These are phyloP conservation scores for Pseudopleuronectes americanus DNA, from an alignment of 2,797 vertebrate genomes.

Conservation along the genomic window DNA sequence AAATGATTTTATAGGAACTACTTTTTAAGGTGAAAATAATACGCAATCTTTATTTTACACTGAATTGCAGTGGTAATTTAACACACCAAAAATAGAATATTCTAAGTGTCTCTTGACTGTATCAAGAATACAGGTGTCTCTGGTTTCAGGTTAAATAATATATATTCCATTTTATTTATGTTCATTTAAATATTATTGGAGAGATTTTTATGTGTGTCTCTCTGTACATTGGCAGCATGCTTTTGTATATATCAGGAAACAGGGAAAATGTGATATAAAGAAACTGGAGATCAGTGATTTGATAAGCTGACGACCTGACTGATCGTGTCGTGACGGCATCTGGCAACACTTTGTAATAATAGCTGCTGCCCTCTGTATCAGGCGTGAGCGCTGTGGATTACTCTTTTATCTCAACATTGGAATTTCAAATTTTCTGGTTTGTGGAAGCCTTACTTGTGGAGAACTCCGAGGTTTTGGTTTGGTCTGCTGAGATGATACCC, in stretches of 20 bases:
- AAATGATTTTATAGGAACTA: too few species aligned
- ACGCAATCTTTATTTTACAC: too few species aligned
- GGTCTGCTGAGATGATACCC: slow-evolving; percentile 62
- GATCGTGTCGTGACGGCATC: slow-evolving; percentile 64
- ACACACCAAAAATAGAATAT: too few species aligned
- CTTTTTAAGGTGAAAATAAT: too few species aligned
- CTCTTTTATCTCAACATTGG: slow-evolving; percentile 69
- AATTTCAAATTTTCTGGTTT: slow-evolving; percentile 68
- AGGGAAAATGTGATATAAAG: slow-evolving; percentile 33
- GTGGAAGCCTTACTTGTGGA: slow-evolving; percentile 65
- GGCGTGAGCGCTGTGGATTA: slow-evolving; percentile 55
- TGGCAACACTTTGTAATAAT: slow-evolving; percentile 80
- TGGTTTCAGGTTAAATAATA: too few species aligned
- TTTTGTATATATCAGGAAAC: slow-evolving; percentile 4
- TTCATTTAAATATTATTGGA: background rate
- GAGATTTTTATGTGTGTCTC: background rate
- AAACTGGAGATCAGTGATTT: slow-evolving; percentile 47
- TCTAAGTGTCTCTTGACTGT: too few species aligned
- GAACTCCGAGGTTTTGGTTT: slow-evolving; percentile 45
- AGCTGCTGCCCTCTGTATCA: slow-evolving; percentile 73
- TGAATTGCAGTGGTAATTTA: too few species aligned
- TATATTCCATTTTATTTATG: too few species aligned
- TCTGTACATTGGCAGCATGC: slow-evolving; percentile 11
- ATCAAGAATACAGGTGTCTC: too few species aligned
- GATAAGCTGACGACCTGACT: slow-evolving; percentile 59